Base-by-base conservation (phyloP, 2,888 invertebrate species). In the Drosophila falleni region DNA sequence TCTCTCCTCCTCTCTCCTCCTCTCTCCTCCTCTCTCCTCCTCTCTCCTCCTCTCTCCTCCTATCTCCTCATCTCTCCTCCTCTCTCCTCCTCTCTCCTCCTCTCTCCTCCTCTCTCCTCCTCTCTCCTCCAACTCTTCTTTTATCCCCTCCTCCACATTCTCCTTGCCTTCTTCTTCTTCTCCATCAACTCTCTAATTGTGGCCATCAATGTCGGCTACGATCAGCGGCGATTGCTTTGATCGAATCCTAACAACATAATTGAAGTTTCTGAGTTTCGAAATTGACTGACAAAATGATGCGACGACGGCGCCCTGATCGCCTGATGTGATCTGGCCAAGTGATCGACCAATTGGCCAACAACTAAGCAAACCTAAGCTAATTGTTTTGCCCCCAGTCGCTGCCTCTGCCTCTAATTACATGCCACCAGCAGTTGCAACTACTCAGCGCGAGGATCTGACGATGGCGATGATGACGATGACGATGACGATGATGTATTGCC, bases 201-300 rank as follows among this genome's bases (percentile, higher is more conserved):
- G 85, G 53, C 75, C 72, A 74, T 81, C 85, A 84, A 53, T 79
- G 81, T 79, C 81, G 61, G 70, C 66, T 71, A 58, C 61, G 64
- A 64, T 71, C 69, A 66, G 62, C 64, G 81, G 77, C 69, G 39
- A 44, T 70, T 50, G 54, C 82, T 86, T 83, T 83, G 87, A 83
- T 86, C 79, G 26, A 33, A 39, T 31, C 9, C 82, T 85, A 86
- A 88, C 85, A 86, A 87, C 85, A 87, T 85, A 87, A 85, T 87
- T 87, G 84, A 82, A 78, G 60, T 55, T 31, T 44, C 54, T 62
- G 33, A n/a, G n/a, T n/a, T n/a, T n/a, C 42, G 46, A 74, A 78
- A 78, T 78, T 79, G 79, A 72, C 76, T 79, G 76, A 76, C 78
- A 79, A 79, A 76, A 73, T 67, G 78, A 76, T 70, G 50, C 49